Evolutionary conservation across 2,888 invertebrate species (phyloP).

Genomic region (Fragum fragum): DNA sequence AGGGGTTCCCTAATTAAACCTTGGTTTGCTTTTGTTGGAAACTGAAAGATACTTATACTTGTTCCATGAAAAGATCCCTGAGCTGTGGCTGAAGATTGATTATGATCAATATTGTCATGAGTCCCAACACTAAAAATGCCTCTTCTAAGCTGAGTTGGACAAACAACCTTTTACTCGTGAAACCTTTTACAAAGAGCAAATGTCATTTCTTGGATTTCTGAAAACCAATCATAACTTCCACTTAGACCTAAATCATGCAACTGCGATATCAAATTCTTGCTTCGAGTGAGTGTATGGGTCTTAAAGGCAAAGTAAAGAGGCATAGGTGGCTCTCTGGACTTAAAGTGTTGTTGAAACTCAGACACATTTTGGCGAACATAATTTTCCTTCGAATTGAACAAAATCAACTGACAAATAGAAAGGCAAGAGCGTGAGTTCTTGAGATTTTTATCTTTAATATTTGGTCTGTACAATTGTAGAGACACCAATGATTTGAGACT

Average conservation of each 20-base stretch:
- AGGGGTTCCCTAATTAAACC: not conserved
- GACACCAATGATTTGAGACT: slow-evolving; percentile 40
- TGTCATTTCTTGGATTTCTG: slow-evolving; percentile 16
- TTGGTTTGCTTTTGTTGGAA: slow-evolving; percentile 1
- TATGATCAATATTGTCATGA: slow-evolving; percentile 68
- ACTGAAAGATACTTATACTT: slow-evolving; percentile 58
- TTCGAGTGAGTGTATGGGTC: slow-evolving; percentile 58
- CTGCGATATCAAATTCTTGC: slow-evolving; percentile 49
- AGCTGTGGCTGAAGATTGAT: slow-evolving; percentile 63
- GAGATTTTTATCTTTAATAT: slow-evolving; percentile 6
- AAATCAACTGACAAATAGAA: slow-evolving; percentile 3
- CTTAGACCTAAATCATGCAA: slow-evolving; percentile 57
- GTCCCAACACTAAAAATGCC: slow-evolving; percentile 61
- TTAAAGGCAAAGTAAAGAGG: slow-evolving; percentile 52
- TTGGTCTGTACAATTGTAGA: slow-evolving; percentile 43
- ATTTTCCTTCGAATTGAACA: slow-evolving; percentile 12
- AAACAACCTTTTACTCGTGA: slow-evolving; percentile 46
- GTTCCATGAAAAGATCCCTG: slow-evolving; percentile 65
- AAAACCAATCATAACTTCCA: slow-evolving; percentile 58
- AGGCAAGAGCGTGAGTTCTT: not conserved
- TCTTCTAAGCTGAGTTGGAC: slow-evolving; percentile 44
- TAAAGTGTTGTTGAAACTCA: not conserved
- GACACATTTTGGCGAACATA: not conserved
- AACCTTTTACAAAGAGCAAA: not conserved
- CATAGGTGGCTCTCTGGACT: slow-evolving; percentile 45